Percentiles rank a stretch among this genome's conserved stretches.
Evolutionary conservation across 2,113 vertebrate genomes (phyloP).

Genomic region (Nibea coibor): DNA sequence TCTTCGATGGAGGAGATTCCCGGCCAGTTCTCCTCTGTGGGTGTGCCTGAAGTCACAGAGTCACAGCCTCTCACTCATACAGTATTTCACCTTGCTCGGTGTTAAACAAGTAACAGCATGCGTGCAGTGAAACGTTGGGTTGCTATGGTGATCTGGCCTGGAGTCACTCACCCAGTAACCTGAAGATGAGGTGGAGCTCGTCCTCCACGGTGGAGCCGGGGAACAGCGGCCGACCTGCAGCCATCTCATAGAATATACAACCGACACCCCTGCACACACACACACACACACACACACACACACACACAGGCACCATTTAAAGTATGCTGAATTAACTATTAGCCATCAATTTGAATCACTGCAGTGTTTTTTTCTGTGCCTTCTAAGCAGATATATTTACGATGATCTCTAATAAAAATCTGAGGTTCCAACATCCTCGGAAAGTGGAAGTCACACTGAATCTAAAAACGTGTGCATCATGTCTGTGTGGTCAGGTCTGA

Average conservation of each 20-base stretch:
- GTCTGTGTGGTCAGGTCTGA: too few relatives aligned
- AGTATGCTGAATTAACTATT: background rate
- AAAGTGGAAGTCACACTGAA: too few relatives aligned
- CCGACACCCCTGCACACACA: slow-evolving; percentile 90
- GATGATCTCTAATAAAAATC: too few relatives aligned
- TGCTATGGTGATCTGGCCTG: background rate
- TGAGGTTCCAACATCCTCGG: too few relatives aligned
- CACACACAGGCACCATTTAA: too few relatives aligned
- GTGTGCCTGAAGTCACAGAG: slow-evolving; percentile 86
- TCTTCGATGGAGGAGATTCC: slow-evolving; percentile 96
- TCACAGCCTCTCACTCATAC: slow-evolving; percentile 2
- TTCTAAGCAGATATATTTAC: too few relatives aligned
- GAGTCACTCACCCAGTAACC: slow-evolving; percentile 90
- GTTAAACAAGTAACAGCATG: background rate
- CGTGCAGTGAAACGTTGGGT: background rate
- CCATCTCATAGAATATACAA: slow-evolving; percentile 99
- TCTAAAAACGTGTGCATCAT: too few relatives aligned
- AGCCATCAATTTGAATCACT: too few relatives aligned
- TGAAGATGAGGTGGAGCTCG: slow-evolving; percentile 97
- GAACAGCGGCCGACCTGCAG: slow-evolving; percentile 97
- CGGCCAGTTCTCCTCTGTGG: slow-evolving; percentile 96
- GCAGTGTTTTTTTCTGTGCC: too few relatives aligned
- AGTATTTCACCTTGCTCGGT: background rate
- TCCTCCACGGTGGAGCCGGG: slow-evolving; percentile 99
- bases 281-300: background rate